Base-by-base conservation (phyloP, 1,140 invertebrate species). In the Atta colombica region DNA sequence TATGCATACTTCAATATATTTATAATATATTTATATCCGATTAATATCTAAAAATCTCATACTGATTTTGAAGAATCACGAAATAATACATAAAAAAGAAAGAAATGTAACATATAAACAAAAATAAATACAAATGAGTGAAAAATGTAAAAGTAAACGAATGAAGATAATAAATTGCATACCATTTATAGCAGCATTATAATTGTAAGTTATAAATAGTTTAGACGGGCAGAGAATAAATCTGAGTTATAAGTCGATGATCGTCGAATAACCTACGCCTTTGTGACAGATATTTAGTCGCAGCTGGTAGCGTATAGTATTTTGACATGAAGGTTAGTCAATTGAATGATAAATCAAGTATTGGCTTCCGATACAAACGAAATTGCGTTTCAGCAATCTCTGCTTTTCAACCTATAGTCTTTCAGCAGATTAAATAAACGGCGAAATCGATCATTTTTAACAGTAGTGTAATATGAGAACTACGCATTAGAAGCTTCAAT, bases 331-430 rank as follows among this genome's bases (percentile, higher is more conserved):
- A 75, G 80, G 80, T 74, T 84, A 49, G 55, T 18, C 80, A 75
- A 74, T 84, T 74, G 80, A 84, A 84, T 84, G 80, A 84, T 84
- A 84, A 84, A 84, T 74, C 69, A 84, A 84, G 80, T 84, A 84
- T 84, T 75, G 80, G 55, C 69, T 84, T 84, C 55, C 80, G 69
- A 84, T 84, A 84, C 55, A 53, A 84, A 63, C 80, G 80, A 75
- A 84, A 84, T 84, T 84, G 80, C 69, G 69, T 74, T 84, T 75
- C 68, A 84, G 69, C 80, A 84, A 74, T 84, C 39, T 84, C 80
- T 74, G 55, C 69, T 84, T 75, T 84, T 84, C 69, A 31, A 71
- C 12, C 39, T 31, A 71, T 81, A 84, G 55, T 84, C 69, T 84
- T 74, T 18, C 25, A 45, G 8, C 69, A 84, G 80, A 84, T 84